Base-by-base conservation (phyloP, 1,140 invertebrate genomes). In the Asbolus verrucosus region DNA sequence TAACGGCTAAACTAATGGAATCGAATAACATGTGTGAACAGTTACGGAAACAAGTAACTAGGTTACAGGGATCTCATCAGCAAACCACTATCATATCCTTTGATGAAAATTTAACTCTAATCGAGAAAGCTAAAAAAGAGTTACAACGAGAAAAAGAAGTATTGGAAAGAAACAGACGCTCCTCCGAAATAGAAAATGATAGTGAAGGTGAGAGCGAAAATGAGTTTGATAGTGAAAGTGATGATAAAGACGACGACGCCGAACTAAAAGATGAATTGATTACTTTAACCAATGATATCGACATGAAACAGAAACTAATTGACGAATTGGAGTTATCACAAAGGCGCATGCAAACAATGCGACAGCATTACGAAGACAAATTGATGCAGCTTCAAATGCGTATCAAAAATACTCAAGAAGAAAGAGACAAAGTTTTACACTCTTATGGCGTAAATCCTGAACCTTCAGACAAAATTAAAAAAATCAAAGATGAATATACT, bases 281-380 rank as follows among this genome's bases (percentile, higher is more conserved):
- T 14, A 90, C 91, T 2, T 80, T 98, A 9, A 96, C 93, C 2
- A 92, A 91, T 41, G 93, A 97, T 78, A 97, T 98, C 62, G 94
- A 93, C 73, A 91, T 95, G 33, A 97, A 97, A 81, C 92, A 96
- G 73, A 90, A 94, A 50, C 83, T 99, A 11, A 97, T 99, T 69
- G 94, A 98, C 77, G 95, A 98, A 77, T 81, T 99, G 59, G 97
- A 99, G 80, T 82, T 91, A 14, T 94, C 92, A 6, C 94, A 98
- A 79, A 87, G 90, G 41, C 83, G 94, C 41, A 84, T 98, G 69
- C 88, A 92, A 27, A 88, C 90, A 0, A 90, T 98, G 86, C 89
- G 90, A 54, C 87, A 91, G 67, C 93, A 98, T 76, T 99, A 99
- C 82, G 97, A 99, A 82, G 93, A 96, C 33, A 96, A 98, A 79